Percentiles rank a stretch among this genome's conserved stretches.
phyloP scores from a whole-genome alignment of 2,797 vertebrate species.

The Silurus aristotelis region DNA sequence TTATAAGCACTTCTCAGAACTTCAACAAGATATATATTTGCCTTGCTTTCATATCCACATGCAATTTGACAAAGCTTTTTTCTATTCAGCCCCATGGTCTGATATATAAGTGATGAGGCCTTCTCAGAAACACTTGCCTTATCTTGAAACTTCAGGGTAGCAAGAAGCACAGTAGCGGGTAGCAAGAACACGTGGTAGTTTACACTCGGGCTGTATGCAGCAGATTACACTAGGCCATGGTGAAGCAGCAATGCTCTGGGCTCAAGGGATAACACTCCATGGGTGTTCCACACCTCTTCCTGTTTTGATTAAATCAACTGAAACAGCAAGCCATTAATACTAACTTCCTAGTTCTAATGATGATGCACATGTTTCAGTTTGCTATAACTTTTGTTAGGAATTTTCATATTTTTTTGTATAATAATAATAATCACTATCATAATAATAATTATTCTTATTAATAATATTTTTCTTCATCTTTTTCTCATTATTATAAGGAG shows the following conservation, averaged over 20 bases:
- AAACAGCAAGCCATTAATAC: constrained; percentile 53
- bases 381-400: background rate
- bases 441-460: background rate
- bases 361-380: background rate
- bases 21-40: background rate
- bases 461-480: background rate
- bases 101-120: background rate
- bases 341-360: constrained; percentile 18
- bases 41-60: background rate
- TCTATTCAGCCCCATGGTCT: background rate
- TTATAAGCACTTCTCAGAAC: background rate
- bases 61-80: background rate
- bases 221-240: constrained; percentile 28
- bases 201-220: background rate
- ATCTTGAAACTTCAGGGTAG: constrained; percentile 40
- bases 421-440: background rate
- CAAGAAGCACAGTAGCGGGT: background rate
- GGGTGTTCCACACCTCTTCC: constrained; percentile 70
- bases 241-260: constrained; percentile 20
- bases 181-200: background rate
- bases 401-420: background rate
- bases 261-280: constrained; percentile 37
- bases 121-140: constrained; percentile 1
- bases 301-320: constrained; percentile 63
- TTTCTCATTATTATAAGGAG: too few species aligned